phyloP scores from a whole-genome alignment of 2,113 vertebrate species.

The Albula glossodonta region DNA sequence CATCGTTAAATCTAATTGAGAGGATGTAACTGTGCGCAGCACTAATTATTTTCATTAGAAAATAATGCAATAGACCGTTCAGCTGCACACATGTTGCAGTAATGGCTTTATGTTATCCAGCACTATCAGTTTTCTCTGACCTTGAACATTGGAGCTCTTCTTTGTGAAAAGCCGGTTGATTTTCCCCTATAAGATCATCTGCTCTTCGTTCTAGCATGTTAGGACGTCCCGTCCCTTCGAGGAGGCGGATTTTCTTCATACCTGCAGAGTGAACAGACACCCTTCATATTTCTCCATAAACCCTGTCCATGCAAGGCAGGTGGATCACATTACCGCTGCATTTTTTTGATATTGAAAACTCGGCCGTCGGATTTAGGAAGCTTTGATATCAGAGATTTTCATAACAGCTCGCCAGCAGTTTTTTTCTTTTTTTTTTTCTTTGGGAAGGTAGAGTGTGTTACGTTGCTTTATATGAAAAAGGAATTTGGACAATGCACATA shows the following conservation, averaged over 20 bases:
- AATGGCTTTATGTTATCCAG: neutral
- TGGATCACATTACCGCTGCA: neutral
- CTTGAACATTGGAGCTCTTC: neutral
- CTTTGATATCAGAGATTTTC: neutral
- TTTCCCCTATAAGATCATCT: neutral
- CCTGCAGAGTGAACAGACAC: neutral
- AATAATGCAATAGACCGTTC: neutral
- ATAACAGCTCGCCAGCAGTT: neutral
- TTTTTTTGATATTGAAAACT: neutral
- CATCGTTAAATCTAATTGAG: too few relatives aligned
- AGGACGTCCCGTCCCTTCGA: neutral
- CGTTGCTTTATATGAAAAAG: neutral
- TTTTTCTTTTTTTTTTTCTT: neutral
- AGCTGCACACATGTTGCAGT: neutral
- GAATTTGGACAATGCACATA: neutral
- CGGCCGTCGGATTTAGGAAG: neutral
- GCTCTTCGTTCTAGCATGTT: neutral
- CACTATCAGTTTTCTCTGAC: neutral
- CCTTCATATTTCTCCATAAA: neutral
- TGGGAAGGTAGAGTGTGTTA: neutral
- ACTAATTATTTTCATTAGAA: too few relatives aligned
- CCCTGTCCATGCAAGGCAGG: neutral
- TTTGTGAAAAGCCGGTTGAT: neutral
- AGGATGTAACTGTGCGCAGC: too few relatives aligned
- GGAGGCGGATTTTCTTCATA: neutral